Evolutionary conservation across 2,888 invertebrate genomes (phyloP), one percentile per base, ranked within the genome.

Genomic region (Parelbella ahira): DNA sequence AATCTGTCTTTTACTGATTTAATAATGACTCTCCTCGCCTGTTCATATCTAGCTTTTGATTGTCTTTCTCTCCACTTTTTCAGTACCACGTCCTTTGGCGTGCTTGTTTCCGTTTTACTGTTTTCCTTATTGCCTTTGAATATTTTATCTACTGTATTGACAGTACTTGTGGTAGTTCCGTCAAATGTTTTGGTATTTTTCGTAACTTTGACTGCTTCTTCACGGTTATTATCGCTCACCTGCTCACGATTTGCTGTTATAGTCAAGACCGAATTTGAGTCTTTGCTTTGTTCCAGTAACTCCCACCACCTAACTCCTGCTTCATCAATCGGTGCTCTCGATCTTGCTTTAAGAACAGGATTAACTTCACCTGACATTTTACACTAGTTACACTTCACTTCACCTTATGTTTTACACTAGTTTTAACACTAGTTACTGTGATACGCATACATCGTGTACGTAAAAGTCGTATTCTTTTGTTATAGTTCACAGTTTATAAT

Each of bases 1-100:
- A 78, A 79, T 74, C 83, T 86, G 63, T 74, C 70, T 67, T 81
- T 84, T 59, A 84, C 67, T 58, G 81, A 78, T 68, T 77, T 78
- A 66, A 84, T 82, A 63, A 86, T 70, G 24, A 78, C 76, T 53
- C 62, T 68, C 56, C 69, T 77, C 34, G 80, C 76, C 59, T 68
- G 71, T 56, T 82, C 81, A 54, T 75, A 79, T 54, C 63, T 72
- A 37, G 61, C 61, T 64, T 64, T 79, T 15, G 71, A 63, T 63
- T 72, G 75, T 33, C 64, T 65, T 63, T 80, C 77, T 59, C 67
- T 76, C 79, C 78, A 82, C 69, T 77, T 82, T 58, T 68, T 74
- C 30, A 83, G 60, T 50, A 83, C 68, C 57, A 65, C 69, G 47
- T 71, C 70, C 61, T 73, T 81, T 42, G 78, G 69, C 45, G 62